Evolutionary conservation across 2,888 invertebrate species (phyloP).

Genomic region (Brachypalpus laphriformis): DNA sequence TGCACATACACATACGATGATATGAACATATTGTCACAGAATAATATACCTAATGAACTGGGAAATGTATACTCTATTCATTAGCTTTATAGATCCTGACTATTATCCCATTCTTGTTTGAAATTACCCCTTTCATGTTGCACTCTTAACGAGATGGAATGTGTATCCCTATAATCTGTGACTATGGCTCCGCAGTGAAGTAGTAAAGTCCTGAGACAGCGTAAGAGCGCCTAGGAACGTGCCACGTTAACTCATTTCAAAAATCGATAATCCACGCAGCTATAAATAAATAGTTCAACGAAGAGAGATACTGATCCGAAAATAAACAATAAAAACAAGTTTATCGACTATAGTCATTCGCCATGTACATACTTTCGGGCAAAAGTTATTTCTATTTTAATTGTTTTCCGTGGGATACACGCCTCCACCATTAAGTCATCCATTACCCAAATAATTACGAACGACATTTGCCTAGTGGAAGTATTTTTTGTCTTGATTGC

Average conservation of each 20-base stretch:
- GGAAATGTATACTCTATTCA: conserved; percentile 41
- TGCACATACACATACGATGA: conserved; percentile 6
- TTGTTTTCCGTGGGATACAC: not conserved
- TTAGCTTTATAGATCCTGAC: conserved; percentile 31
- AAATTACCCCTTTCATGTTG: conserved; percentile 40
- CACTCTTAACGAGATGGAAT: conserved; percentile 28
- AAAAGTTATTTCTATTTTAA: not conserved
- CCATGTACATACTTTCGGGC: not conserved
- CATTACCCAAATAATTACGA: not conserved
- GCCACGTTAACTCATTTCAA: conserved; percentile 5
- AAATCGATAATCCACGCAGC: conserved; percentile 37
- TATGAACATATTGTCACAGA: conserved; percentile 6
- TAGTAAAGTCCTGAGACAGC: not conserved
- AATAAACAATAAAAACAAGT: not conserved
- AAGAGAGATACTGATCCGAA: not conserved
- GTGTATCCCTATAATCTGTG: conserved; percentile 5
- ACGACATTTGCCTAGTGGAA: conserved; percentile 5
- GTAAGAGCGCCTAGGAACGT: not conserved
- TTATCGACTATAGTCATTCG: not conserved
- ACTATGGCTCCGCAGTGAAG: not conserved
- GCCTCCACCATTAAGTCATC: not conserved
- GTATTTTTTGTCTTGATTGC: not conserved
- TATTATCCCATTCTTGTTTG: conserved; percentile 22
- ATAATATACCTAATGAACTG: conserved; percentile 34
- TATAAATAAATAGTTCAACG: conserved; percentile 28